Evolutionary conservation across 2,888 invertebrate species (phyloP), one percentile per base, ranked within the genome.

Genomic region (Plagiodera versicolora): DNA sequence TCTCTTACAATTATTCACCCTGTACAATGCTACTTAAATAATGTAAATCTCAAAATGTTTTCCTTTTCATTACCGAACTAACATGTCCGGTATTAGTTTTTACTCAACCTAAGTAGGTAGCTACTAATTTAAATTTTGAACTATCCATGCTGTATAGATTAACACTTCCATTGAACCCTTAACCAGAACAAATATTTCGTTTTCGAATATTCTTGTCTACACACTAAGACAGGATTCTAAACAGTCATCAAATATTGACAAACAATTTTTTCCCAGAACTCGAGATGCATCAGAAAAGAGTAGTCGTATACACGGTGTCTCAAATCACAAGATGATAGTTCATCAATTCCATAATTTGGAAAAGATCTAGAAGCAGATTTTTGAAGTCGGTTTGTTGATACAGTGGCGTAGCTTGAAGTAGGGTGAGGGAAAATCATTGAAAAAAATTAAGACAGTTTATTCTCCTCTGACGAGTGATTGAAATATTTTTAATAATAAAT

Each of bases 281-380:
- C 6, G n/a, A 3, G 39, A 53, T 53, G 54, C 49, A 58, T 44
- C 47, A 16, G 19, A 16, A 35, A 54, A 52, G 32, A 28, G 44
- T 30, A 58, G 52, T 53, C 47, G 48, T 47, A 48, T 53, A 48
- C 49, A 64, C 67, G 24, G 24, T 24, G 24, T 24, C 24, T 24
- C 6, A 5, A 24, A 24, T 24, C 24, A 24, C 24, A 24, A n/a
- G n/a, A n/a, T n/a, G n/a, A n/a, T n/a, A n/a, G n/a, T n/a, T n/a
- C n/a, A n/a, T n/a, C n/a, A n/a, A n/a, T n/a, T n/a, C n/a, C n/a
- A n/a, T n/a, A n/a, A n/a, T n/a, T n/a, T n/a, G n/a, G n/a, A n/a
- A n/a, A n/a, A n/a, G n/a, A n/a, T n/a, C n/a, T n/a, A n/a, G n/a
- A n/a, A n/a, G n/a, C n/a, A n/a, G n/a, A n/a, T n/a, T n/a, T n/a